These are phyloP conservation scores for Phodopus roborovskii DNA, from an alignment of 2,113 vertebrate species.

Conservation along the genomic window DNA sequence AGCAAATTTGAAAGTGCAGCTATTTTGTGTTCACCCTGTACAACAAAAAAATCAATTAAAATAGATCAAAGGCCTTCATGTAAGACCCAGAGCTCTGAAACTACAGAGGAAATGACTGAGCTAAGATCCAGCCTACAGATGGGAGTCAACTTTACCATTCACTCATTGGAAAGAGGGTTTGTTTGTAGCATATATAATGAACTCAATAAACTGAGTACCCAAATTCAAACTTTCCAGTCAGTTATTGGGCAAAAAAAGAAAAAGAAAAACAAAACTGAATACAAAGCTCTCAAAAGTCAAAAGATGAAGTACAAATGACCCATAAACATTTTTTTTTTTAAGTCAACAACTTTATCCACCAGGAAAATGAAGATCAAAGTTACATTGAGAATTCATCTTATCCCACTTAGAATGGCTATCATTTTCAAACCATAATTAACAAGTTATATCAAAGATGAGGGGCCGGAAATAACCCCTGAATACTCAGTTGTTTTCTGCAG, in stretches of 20 bases:
- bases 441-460: not conserved
- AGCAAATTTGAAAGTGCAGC: not conserved
- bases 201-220: not conserved
- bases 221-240: not conserved
- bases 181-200: not conserved
- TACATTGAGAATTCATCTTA: not conserved
- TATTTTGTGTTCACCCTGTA: not conserved
- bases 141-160: not conserved
- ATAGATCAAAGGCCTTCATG: not conserved
- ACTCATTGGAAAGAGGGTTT: not conserved
- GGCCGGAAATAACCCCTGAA: too few relatives aligned
- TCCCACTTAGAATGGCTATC: not conserved
- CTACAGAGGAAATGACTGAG: not conserved
- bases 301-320: not conserved
- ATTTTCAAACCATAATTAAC: not conserved
- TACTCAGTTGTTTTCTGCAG: not conserved
- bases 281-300: not conserved
- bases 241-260: not conserved
- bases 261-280: not conserved
- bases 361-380: not conserved
- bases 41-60: not conserved
- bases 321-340: not conserved
- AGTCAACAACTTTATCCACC: not conserved
- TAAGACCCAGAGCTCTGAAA: not conserved
- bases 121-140: not conserved